A percentile compares a stretch with the other conserved stretches of the same genome.
phyloP scores from a whole-genome alignment of 1,140 invertebrate species.

The Drosophila nikananu region DNA sequence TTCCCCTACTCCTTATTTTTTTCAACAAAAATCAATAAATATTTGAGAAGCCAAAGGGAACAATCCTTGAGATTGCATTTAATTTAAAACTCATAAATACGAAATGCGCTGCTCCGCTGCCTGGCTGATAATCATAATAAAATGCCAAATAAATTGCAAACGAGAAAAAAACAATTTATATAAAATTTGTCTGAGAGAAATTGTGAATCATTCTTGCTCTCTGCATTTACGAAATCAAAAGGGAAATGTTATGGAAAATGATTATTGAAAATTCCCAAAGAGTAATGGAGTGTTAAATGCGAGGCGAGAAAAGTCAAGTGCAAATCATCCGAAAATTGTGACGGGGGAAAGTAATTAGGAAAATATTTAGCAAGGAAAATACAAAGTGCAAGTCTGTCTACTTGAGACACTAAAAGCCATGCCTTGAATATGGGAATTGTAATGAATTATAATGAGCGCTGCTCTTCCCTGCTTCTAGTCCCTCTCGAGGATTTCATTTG shows the following conservation, averaged over 20 bases:
- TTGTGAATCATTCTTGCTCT: background rate
- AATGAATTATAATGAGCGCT: conserved; percentile 19
- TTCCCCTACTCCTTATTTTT: conserved; percentile 7
- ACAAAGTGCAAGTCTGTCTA: conserved; percentile 9
- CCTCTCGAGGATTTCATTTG: conserved; percentile 41
- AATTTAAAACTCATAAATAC: conserved; percentile 82
- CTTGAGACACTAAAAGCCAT: conserved; percentile 39
- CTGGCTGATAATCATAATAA: conserved; percentile 72
- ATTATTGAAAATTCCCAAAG: conserved; percentile 66
- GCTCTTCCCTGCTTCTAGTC: background rate
- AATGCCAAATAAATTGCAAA: conserved; percentile 49
- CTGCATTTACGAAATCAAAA: conserved; percentile 24
- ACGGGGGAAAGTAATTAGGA: conserved; percentile 72
- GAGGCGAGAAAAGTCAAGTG: background rate
- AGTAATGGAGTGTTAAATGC: conserved; percentile 74
- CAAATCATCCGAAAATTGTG: conserved; percentile 46
- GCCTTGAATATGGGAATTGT: conserved; percentile 26
- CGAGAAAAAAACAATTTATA: conserved; percentile 57
- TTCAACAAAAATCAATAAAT: conserved; percentile 75
- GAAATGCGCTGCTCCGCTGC: conserved; percentile 58
- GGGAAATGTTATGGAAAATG: conserved; percentile 60
- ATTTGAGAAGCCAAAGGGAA: conserved; percentile 64
- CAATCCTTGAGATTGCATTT: conserved; percentile 70
- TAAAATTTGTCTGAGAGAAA: conserved; percentile 27
- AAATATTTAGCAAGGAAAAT: conserved; percentile 58